These are phyloP conservation scores for Lacerta agilis DNA, from an alignment of 2,797 vertebrate genomes.

Conservation along the genomic window DNA sequence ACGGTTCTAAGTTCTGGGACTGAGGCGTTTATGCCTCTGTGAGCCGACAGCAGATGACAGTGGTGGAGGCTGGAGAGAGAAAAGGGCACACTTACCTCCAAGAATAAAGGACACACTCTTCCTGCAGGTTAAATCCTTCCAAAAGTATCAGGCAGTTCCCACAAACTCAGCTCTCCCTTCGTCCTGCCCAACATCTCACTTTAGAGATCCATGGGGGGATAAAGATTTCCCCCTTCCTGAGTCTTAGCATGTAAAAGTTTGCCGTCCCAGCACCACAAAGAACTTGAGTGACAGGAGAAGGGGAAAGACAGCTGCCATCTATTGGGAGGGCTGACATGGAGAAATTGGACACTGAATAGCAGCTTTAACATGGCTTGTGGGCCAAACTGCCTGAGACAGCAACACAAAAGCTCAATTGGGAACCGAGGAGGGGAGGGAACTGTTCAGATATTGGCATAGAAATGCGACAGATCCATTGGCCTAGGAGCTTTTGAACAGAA, in stretches of 20 bases:
- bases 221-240: conserved; percentile 24
- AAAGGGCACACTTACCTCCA: conserved; percentile 37
- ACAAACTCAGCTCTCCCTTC: conserved; percentile 35
- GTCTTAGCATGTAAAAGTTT: conserved; percentile 18
- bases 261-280: conserved; percentile 26
- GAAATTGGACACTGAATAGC: conserved; percentile 78
- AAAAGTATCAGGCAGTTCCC: conserved; percentile 5
- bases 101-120: conserved; percentile 48
- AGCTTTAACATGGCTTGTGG: not conserved
- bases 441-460: not conserved
- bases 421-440: not conserved
- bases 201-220: conserved; percentile 44
- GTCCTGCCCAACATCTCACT: conserved; percentile 39
- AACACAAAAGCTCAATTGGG: not conserved
- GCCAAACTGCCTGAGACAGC: conserved; percentile 7
- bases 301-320: conserved; percentile 79
- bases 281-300: conserved; percentile 78
- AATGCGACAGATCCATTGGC: not conserved
- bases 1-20: not conserved
- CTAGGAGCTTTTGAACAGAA: not conserved
- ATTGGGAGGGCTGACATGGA: conserved; percentile 77
- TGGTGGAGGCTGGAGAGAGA: not conserved
- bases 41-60: conserved; percentile 11
- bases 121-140: conserved; percentile 3
- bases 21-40: not conserved